phyloP scores from a whole-genome alignment of 64 coral and sea anemone species.

The Catalaphyllia jardinei region DNA sequence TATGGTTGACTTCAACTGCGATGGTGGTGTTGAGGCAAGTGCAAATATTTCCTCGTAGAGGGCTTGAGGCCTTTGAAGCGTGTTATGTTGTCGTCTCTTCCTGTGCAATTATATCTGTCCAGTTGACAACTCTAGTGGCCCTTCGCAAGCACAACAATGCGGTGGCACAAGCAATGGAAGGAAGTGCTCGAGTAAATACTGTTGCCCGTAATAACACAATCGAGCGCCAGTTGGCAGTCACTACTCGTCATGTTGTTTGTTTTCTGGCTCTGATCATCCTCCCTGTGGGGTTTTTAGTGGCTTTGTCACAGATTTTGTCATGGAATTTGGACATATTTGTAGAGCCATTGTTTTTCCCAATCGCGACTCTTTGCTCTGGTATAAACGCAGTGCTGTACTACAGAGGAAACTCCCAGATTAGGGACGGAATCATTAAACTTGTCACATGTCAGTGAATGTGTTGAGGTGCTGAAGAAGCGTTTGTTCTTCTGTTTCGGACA shows the following conservation, averaged over 20 bases:
- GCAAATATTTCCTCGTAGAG: neutral
- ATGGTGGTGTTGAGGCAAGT: constrained; percentile 9
- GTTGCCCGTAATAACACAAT: neutral
- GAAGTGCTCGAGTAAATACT: neutral
- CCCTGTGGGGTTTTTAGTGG: neutral
- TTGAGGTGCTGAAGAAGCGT: neutral
- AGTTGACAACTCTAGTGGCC: neutral
- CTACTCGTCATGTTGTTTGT: constrained; percentile 15
- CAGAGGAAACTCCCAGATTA: constrained; percentile 15
- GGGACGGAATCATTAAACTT: constrained; percentile 7
- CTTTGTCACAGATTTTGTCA: neutral
- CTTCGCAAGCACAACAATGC: constrained; percentile 31
- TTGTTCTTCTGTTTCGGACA: too few relatives aligned
- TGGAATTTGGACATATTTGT: neutral
- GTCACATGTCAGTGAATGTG: constrained; percentile 8
- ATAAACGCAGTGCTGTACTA: constrained; percentile 26
- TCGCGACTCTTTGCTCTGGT: constrained; percentile 32
- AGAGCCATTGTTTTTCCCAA: constrained; percentile 24
- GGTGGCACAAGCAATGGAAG: constrained; percentile 4
- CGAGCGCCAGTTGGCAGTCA: neutral
- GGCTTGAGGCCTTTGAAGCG: constrained; percentile 4
- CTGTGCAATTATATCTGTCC: neutral
- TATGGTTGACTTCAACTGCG: neutral
- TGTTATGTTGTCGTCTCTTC: neutral
- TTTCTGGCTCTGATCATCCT: neutral